These are phyloP conservation scores for Hipposideros armiger DNA, from an alignment of 2,113 vertebrate genomes.

Conservation along the genomic window DNA sequence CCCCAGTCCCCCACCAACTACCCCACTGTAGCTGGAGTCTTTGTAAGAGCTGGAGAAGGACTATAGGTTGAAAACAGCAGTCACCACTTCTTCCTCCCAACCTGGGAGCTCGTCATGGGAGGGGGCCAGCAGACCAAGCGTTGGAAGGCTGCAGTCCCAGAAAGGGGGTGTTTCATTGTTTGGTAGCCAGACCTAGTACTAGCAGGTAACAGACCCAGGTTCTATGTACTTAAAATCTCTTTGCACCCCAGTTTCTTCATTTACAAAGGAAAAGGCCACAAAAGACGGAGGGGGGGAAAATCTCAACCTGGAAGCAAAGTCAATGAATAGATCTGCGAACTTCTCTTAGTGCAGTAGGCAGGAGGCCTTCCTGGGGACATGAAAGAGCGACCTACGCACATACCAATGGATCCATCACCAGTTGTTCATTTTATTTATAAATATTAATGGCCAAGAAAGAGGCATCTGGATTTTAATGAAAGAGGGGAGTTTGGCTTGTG, in stretches of 20 bases:
- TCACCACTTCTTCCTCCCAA: background rate
- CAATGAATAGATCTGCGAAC: background rate
- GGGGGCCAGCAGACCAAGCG: background rate
- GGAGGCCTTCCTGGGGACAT: background rate
- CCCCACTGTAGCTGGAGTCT: background rate
- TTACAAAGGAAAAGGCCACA: background rate
- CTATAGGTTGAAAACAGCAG: background rate
- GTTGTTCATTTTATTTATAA: slow-evolving; percentile 12
- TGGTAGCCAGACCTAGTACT: background rate
- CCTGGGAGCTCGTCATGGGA: background rate
- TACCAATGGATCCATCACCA: background rate
- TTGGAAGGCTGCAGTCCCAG: background rate
- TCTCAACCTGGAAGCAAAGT: background rate
- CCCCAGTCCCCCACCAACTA: background rate
- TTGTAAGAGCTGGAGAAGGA: background rate
- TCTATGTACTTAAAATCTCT: background rate
- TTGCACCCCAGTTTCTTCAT: background rate
- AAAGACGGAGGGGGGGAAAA: background rate
- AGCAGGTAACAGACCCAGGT: background rate
- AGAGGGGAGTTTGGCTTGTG: background rate
- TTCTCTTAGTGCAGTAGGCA: background rate
- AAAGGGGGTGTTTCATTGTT: background rate
- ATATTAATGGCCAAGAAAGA: slow-evolving; percentile 24
- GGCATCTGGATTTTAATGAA: background rate
- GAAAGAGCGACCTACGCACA: background rate